Conservation (phyloP, 1,140 invertebrate genomes). For the Drosophila dunni region DNA sequence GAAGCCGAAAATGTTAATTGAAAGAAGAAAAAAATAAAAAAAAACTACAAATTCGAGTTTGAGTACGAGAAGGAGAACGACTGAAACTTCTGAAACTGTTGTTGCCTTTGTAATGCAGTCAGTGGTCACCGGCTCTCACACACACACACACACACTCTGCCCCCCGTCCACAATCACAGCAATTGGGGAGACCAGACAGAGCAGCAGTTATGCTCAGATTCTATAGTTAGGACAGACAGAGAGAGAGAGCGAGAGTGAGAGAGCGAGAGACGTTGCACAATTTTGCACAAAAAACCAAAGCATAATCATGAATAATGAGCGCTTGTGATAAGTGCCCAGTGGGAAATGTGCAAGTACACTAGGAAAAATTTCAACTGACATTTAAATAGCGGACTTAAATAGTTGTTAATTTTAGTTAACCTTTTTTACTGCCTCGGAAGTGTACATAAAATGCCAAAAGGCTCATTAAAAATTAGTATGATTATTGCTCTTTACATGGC, state of each 20-base stretch:
- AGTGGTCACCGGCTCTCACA: constrained; percentile 36
- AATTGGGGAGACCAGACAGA: constrained; percentile 44
- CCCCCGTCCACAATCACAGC: constrained; percentile 58
- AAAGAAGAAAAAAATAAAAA: background rate
- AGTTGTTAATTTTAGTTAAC: background rate
- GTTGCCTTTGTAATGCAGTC: constrained; percentile 40
- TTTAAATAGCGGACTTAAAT: constrained; percentile 1
- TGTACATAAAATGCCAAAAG: background rate
- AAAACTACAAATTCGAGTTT: constrained; percentile 35
- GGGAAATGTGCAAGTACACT: constrained; percentile 56
- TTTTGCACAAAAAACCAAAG: constrained; percentile 83
- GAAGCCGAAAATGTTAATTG: constrained; percentile 73
- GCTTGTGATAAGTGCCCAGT: constrained; percentile 74
- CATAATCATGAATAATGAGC: constrained; percentile 84
- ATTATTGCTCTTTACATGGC: background rate
- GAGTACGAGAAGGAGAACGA: background rate
- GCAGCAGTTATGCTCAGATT: constrained; percentile 11
- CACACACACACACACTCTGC: constrained; percentile 13
- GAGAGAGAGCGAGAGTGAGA: constrained; percentile 42
- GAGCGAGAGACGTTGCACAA: constrained; percentile 74
- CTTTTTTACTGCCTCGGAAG: background rate
- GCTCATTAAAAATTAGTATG: background rate
- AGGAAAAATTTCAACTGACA: background rate
- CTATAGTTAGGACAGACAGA: constrained; percentile 20
- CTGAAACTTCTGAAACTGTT: constrained; percentile 5